Base-by-base conservation (phyloP, 2,888 invertebrate species). In the Torymus texanus region DNA sequence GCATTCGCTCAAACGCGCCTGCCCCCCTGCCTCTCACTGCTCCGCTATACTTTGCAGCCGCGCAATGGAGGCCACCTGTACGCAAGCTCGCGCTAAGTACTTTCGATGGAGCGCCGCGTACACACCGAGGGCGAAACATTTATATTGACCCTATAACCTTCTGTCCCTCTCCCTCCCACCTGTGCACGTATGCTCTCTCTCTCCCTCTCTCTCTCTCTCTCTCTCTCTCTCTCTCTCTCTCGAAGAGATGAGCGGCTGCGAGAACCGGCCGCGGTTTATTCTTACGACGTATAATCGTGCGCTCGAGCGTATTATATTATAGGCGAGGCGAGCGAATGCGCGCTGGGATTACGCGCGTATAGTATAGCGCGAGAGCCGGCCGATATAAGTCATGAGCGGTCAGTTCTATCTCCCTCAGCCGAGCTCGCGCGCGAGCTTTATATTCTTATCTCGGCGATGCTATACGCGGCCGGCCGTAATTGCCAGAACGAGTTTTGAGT, bases 401-500 rank as follows among this genome's bases (percentile, higher is more conserved):
- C 8, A 50, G 12, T 29, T 59, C 75, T 21, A 29, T 76, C 66
- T 61, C 50, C 5, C 16, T 29, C 8, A 8, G 8, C 8, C 8
- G 41, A 41, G 41, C 41, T 41, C 41, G 21, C 58, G 21, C 58
- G 12, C 21, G 13, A 14, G 71, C 66, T 78, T 81, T 79, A 73
- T 75, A 79, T 67, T 66, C 79, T 77, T 80, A 80, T 80, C 75
- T 79, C 83, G 82, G 67, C 74, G 82, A 82, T 81, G 55, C 55
- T 79, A 78, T 77, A 78, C 79, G 81, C 75, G 75, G 75, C 78
- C 63, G 68, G 63, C 75, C 59, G 71, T 75, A 80, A 83, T 85
- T 84, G 84, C 83, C 82, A 81, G 82, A 84, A 83, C 80, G 75
- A 81, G 82, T 82, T 84, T 85, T 82, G 86, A 85, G 84, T 83